Evolutionary conservation across 2,888 invertebrate species (phyloP), one percentile per base, ranked within the genome.

Genomic region (Epirrhoe tristata): DNA sequence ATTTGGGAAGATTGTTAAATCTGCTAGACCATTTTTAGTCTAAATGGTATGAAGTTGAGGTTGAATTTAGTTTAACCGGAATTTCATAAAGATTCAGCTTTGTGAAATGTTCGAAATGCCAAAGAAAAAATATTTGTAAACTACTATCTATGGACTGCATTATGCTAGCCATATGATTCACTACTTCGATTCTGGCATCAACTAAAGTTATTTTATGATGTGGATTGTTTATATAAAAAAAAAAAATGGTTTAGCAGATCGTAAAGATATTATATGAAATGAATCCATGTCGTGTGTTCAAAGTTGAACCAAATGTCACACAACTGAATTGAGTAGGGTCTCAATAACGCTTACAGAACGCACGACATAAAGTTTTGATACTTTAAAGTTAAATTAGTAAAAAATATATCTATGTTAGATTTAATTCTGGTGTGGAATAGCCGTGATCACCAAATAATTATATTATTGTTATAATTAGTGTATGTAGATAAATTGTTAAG

Each of bases 401-500:
- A 74, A 77, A 80, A 70, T 87, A 79, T 83, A 82, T 84, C 73
- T 85, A 81, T 78, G 72, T 70, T 83, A 81, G 79, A 70, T 63
- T 43, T 82, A 76, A 79, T 72, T 72, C 75, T 79, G 81, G 81
- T 82, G 81, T 16, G 55, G 77, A 70, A 75, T 82, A 81, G 80
- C 81, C 79, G 79, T 81, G 75, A 77, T 80, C 83, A 85, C 82
- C 82, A 83, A 86, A 82, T 83, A 80, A 80, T 80, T 78, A 80
- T 70, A 79, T 73, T 77, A 76, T 81, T 83, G 77, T 81, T 82
- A 80, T 76, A 73, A 75, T 76, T 57, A 56, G 31, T 31, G n/a
- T 63, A 60, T 53, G 34, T 55, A 73, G 71, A 55, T 74, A 72
- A 62, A 48, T 70, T 63, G 55, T 70, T 70, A 58, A 71, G 76